Conservation (phyloP, 2,888 invertebrate species). For the Pachliopta kotzebuea region DNA sequence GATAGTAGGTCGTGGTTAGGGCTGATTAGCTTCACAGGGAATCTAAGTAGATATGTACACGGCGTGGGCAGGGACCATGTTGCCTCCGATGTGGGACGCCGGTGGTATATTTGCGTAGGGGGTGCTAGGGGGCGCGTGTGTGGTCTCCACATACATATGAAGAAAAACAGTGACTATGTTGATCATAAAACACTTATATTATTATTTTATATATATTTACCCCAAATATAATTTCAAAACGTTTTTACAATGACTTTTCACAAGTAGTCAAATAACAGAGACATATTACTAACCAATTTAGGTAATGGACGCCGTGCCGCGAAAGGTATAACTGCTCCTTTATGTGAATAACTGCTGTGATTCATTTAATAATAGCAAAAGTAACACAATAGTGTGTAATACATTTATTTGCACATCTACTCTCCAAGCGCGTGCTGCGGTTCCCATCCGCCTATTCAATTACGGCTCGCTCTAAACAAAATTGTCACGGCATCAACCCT, state of each 20-base stretch:
- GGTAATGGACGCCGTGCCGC: conserved; percentile 43
- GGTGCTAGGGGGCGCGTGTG: conserved; percentile 60
- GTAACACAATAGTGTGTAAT: conserved; percentile 62
- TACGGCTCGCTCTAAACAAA: conserved; percentile 61
- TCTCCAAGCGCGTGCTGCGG: conserved; percentile 64
- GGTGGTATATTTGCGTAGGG: conserved; percentile 65
- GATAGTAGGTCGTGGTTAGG: conserved; percentile 65
- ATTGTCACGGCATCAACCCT: conserved; percentile 70
- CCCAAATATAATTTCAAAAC: background rate
- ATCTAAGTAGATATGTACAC: conserved; percentile 63
- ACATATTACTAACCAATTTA: conserved; percentile 58
- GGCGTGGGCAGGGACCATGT: conserved; percentile 46
- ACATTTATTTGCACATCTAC: conserved; percentile 65
- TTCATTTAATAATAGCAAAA: conserved; percentile 55
- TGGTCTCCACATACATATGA: conserved; percentile 55
- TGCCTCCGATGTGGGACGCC: conserved; percentile 53
- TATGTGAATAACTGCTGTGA: conserved; percentile 51
- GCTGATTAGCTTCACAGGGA: conserved; percentile 59
- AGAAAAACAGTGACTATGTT: conserved; percentile 3
- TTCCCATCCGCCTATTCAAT: conserved; percentile 76
- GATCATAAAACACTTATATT: background rate
- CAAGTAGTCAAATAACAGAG: too few species aligned
- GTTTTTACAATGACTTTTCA: too few species aligned
- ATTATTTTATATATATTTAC: background rate
- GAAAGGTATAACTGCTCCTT: conserved; percentile 46